Base-by-base conservation (phyloP, 2,888 invertebrate genomes). In the Pogonocherus hispidulus region DNA sequence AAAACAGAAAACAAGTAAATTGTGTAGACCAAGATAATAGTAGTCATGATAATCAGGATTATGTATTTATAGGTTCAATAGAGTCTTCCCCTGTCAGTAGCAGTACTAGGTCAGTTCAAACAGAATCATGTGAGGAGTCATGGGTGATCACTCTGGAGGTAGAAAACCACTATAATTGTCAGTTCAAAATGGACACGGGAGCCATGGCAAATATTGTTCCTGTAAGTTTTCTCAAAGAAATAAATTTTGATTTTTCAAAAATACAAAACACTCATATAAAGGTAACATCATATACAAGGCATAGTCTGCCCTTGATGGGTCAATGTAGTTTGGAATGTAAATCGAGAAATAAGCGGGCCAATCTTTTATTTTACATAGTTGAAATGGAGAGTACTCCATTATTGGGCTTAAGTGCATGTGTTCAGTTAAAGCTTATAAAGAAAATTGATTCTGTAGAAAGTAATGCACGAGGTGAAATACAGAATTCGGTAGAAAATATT, bases 361-460 rank as follows among this genome's bases (percentile, higher is more conserved):
- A 20, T 52, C 19, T 64, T 11, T n/a, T 35, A 54, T 66, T 66
- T 56, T 69, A 60, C 51, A 57, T 66, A 19, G 64, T 63, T 32
- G 44, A 72, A 6, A 20, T 60, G 18, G 47, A 70, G 3, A 59
- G 60, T 37, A n/a, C 14, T 23, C 35, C 44, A 9, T 54, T 70
- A 11, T 57, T 72, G 9, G 69, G 65, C n/a, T 9, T 60, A 8
- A 49, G 66, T 56, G n/a, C 54, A 9, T 66, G 69, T 18, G 20
- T 66, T 32, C 47, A 51, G 4, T 14, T 76, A 22, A 63, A 72
- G 8, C 23, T 75, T 16, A 62, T 69, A 22, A 44, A 63, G 23
- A 63, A 41, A 63, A 23, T 67, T 46, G 22, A 67, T 6, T n/a
- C 27, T 16, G 19, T 59, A 52, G 23, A 60, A 23, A 27, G 8